phyloP scores from a whole-genome alignment of 2,113 vertebrate genomes.

The Sakesphorus luctuosus region DNA sequence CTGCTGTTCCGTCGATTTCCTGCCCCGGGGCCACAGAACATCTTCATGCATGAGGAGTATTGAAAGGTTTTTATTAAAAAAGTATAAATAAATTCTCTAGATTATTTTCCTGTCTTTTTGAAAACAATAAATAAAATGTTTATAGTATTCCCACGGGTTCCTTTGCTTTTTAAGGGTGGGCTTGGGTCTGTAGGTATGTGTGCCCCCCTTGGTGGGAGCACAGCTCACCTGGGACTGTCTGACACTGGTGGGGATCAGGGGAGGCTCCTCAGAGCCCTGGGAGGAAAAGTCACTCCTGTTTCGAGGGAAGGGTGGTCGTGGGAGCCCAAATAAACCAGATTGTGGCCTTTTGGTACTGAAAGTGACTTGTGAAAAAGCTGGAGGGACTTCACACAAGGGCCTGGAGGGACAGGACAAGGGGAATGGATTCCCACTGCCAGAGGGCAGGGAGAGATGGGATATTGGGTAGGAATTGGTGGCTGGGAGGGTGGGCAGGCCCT shows the following conservation, averaged over 20 bases:
- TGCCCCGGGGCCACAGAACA: not conserved
- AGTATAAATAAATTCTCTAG: constrained; percentile 78
- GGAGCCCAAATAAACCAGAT: no score
- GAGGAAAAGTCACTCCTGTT: fast-evolving
- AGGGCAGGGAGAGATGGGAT: not conserved
- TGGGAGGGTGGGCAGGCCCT: not conserved
- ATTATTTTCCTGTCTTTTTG: constrained; percentile 83
- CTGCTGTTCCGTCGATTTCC: not conserved
- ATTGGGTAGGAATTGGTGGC: not conserved
- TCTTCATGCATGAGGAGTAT: constrained; percentile 74
- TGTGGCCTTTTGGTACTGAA: not conserved
- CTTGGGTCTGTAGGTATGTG: fast-evolving
- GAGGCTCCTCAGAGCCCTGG: not conserved
- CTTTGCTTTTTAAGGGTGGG: not conserved
- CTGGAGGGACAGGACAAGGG: fast-evolving
- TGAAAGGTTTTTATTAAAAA: constrained; percentile 80
- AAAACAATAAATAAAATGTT: constrained; percentile 78
- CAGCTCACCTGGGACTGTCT: not conserved
- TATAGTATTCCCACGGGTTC: constrained; percentile 64
- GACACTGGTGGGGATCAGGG: fast-evolving
- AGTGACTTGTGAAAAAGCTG: not conserved
- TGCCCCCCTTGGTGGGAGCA: not conserved
- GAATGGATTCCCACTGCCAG: not conserved
- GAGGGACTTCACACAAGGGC: fast-evolving
- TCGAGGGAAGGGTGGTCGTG: fast-evolving